Evolutionary conservation across 2,113 vertebrate species (phyloP), one percentile per base, ranked within the genome.

Genomic region (Nothocercus julius): DNA sequence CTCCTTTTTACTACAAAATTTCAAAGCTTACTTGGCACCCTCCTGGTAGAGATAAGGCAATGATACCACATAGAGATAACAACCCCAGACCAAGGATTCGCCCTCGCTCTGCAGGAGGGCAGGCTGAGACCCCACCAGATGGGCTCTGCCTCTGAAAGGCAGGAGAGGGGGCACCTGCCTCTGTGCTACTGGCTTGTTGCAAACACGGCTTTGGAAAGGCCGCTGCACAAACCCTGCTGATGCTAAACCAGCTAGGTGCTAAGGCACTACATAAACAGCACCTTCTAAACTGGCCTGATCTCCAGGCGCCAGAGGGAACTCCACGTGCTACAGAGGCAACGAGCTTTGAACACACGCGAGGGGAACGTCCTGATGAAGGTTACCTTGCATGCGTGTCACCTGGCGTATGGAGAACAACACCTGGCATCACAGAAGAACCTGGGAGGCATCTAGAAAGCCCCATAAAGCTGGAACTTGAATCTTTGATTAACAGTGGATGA

Each of bases 321-420:
- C 20, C 2, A 1, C 13, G 28, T 3, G 2, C 27, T 7, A 32
- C 15, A 34, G 66, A 70, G 42, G 13, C 0, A 0, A 7, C 0
- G 18, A 85, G 27, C 18, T 66, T 30, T 3, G 2, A 76, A 34
- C 5, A 2, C 17, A 12, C 22, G 28, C 1, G 1, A 8, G 16
- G 18, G 30, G 28, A 32, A 58, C 67, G 32, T 27, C 64, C 54
- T 1, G 12, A 30, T 5, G 38, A 34, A 38, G 12, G 2, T 58
- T 7, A 61, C 17, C 9, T 3, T 19, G 51, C 24, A 56, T 5
- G 5, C 34, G 56, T 51, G 84, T 74, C 70, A 47, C 20, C 22
- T 24, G 32, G 34, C 22, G 44, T 1, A 7, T 2, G 19, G 17
- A 73, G 20, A 76, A 51, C 18, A 67, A 45, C 16, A 38, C 79